Percentiles rank a stretch among this genome's conserved stretches.
Conservation (phyloP, 2,888 invertebrate genomes). For the Platycnemis pennipes region DNA sequence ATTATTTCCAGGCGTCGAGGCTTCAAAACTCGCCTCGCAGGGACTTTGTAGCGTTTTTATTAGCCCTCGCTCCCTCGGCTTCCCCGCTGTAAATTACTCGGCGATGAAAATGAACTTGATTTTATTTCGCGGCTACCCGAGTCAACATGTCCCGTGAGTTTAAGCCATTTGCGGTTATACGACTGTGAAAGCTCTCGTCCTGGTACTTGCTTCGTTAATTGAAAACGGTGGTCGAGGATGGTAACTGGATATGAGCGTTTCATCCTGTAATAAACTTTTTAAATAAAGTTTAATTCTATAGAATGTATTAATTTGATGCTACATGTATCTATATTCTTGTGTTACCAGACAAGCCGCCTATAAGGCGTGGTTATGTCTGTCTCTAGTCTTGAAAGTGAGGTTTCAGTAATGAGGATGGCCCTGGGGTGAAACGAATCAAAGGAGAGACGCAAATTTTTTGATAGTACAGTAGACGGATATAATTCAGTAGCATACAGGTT, state of each 20-base stretch:
- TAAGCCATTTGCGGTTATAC: not conserved
- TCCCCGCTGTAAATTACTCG: not conserved
- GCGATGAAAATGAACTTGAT: not conserved
- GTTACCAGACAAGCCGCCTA: too few relatives aligned
- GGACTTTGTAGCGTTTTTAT: not conserved
- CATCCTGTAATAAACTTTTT: not conserved
- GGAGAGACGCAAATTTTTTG: too few relatives aligned
- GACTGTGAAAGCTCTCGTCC: not conserved
- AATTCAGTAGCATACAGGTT: too few relatives aligned
- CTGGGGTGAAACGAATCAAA: too few relatives aligned
- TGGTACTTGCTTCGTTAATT: not conserved
- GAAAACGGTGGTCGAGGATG: not conserved
- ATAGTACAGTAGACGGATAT: too few relatives aligned
- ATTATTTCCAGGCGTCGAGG: constrained; percentile 6
- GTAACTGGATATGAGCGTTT: not conserved
- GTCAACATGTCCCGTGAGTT: not conserved
- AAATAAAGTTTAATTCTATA: not conserved
- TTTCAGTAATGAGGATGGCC: too few relatives aligned
- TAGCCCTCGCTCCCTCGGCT: not conserved
- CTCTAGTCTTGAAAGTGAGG: too few relatives aligned
- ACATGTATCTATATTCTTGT: too few relatives aligned
- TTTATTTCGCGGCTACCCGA: not conserved
- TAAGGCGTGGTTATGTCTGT: too few relatives aligned
- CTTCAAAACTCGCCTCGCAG: not conserved
- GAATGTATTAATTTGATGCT: not conserved